phyloP scores from a whole-genome alignment of 2,888 invertebrate genomes.

The Lutraria lutraria region DNA sequence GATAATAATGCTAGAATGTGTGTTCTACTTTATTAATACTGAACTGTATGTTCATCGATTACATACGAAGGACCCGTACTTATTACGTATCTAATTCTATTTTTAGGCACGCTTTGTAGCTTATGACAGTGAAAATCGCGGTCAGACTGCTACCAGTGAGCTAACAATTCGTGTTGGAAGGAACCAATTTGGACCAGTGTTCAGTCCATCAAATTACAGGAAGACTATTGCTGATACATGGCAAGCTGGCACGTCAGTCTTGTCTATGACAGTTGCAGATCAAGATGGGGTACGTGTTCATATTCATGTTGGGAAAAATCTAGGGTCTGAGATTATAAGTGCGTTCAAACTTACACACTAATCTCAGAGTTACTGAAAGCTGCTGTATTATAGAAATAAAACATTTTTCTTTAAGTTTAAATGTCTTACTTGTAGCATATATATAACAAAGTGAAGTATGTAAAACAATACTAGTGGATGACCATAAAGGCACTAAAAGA shows the following conservation, averaged over 20 bases:
- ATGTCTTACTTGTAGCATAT: too few relatives aligned
- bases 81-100: neutral
- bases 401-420: too few relatives aligned
- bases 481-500: too few relatives aligned
- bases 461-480: too few relatives aligned
- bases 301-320: neutral
- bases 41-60: too few relatives aligned
- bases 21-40: too few relatives aligned
- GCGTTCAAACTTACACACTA: too few relatives aligned
- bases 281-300: slow-evolving; percentile 92
- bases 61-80: neutral
- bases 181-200: slow-evolving; percentile 77
- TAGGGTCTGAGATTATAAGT: too few relatives aligned
- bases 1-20: too few relatives aligned
- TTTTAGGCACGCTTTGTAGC: slow-evolving; percentile 73
- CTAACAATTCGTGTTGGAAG: slow-evolving; percentile 74
- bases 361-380: too few relatives aligned
- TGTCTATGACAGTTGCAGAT: slow-evolving; percentile 93
- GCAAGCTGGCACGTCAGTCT: slow-evolving; percentile 89
- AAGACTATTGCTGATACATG: slow-evolving; percentile 77
- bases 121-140: slow-evolving; percentile 75
- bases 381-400: too few relatives aligned
- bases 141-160: slow-evolving; percentile 64
- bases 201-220: slow-evolving; percentile 67
- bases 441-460: too few relatives aligned